Evolutionary conservation across 2,888 invertebrate species (phyloP), one percentile per base, ranked within the genome.

Genomic region (Gandaritis pyraliata): DNA sequence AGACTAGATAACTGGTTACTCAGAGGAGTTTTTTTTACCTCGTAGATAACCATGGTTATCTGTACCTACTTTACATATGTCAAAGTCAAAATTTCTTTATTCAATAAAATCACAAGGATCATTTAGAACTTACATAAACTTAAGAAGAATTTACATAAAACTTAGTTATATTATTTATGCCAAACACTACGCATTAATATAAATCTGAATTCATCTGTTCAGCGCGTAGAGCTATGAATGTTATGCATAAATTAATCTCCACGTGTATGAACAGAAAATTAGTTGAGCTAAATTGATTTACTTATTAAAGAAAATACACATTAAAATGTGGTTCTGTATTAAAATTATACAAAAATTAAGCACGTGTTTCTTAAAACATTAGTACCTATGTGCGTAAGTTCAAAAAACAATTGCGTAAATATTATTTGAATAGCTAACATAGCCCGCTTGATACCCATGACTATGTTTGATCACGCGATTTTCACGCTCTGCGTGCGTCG

Each of bases 211-310:
- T 41, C 30, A 38, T 23, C 11, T 15, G 48, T 55, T 15, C 11
- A 18, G 23, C 54, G 18, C 56, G 52, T 61, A 41, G 41, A 43
- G 43, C 11, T 33, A 33, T 18, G 5, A 45, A 47, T 57, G 18
- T 51, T 41, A 61, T 47, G 52, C 56, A 30, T 36, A 23, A 23
- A 52, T 57, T 36, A 48, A 11, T 29, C 16, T 11, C 36, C 33
- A 51, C 13, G 13, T 41, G n/a, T 41, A 29, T 10, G 23, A 29
- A 11, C 6, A 39, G 39, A 5, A 39, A 39, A 39, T 13, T 39
- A 2, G 3, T 39, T 13, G 13, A 39, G 4, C 39, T 39, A 13
- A 39, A 13, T 39, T 13, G 6, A 39, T 6, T 38, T 38, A 38
- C 38, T 38, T 5, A 23, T 6, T 6, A 23, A 23, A 23, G 23